Percentiles rank a stretch among this genome's conserved stretches.
Evolutionary conservation across 2,113 vertebrate species (phyloP).

Genomic region (Anoura caudifer): DNA sequence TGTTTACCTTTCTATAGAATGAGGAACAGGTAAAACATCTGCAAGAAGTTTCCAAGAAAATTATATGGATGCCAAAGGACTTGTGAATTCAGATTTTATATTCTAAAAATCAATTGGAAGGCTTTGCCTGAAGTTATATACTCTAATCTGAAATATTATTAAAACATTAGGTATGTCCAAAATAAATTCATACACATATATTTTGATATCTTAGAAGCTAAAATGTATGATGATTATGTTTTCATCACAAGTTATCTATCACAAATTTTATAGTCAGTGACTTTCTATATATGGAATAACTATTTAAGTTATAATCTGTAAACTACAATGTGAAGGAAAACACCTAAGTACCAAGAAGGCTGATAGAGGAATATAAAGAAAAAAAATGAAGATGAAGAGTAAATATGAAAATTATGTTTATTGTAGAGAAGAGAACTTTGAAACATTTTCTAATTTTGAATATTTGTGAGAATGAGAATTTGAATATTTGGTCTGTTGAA

Average conservation of each 20-base stretch:
- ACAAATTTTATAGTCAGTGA: not conserved
- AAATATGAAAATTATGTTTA: not conserved
- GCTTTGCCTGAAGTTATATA: not conserved
- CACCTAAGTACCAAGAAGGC: not conserved
- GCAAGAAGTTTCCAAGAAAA: not conserved
- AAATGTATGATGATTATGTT: not conserved
- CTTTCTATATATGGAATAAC: not conserved
- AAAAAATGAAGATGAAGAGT: not conserved
- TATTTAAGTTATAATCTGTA: not conserved
- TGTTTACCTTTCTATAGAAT: conserved; percentile 3
- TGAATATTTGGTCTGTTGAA: not conserved
- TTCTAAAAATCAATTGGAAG: not conserved
- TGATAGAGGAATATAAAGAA: not conserved
- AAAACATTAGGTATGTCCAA: not conserved
- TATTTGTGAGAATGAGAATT: not conserved
- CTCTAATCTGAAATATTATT: not conserved
- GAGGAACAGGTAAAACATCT: not conserved
- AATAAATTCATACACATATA: not conserved
- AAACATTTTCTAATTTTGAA: not conserved
- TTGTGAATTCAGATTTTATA: not conserved
- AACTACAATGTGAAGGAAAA: not conserved
- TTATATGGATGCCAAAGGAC: not conserved
- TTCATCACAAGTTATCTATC: not conserved
- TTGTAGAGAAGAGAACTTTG: not conserved
- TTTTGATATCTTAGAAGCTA: not conserved